These are phyloP conservation scores for Sminthurinus signatus DNA, from an alignment of 1,140 invertebrate genomes.

Conservation along the genomic window DNA sequence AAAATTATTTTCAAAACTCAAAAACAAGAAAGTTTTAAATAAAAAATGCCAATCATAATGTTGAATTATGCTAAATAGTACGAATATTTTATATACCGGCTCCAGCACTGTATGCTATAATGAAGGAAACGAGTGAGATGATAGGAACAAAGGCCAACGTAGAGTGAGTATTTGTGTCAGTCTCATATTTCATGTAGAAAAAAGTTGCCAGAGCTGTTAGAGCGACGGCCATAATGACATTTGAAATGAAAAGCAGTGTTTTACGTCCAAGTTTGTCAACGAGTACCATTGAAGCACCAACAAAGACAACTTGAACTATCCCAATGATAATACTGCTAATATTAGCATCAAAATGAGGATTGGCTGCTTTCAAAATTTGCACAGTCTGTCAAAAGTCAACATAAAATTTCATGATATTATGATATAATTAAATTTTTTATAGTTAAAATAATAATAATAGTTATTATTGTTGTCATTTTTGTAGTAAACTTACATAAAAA, in stretches of 20 bases:
- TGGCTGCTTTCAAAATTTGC: constrained; percentile 62
- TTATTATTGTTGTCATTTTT: too few relatives aligned
- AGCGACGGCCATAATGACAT: constrained; percentile 38
- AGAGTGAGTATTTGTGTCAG: constrained; percentile 29
- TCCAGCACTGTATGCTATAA: constrained; percentile 58
- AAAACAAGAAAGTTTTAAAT: too few relatives aligned
- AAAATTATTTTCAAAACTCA: too few relatives aligned
- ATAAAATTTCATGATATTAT: too few relatives aligned
- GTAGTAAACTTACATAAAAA: too few relatives aligned
- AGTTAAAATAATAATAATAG: too few relatives aligned
- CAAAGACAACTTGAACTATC: constrained; percentile 52
- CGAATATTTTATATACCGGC: too few relatives aligned
- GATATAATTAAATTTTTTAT: too few relatives aligned
- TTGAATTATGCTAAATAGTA: too few relatives aligned
- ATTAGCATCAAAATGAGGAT: constrained; percentile 52
- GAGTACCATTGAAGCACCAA: constrained; percentile 46
- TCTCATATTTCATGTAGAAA: constrained; percentile 35
- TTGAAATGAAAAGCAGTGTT: constrained; percentile 47
- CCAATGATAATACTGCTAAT: constrained; percentile 60
- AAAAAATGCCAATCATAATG: too few relatives aligned
- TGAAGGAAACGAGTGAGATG: constrained; percentile 62
- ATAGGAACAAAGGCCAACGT: constrained; percentile 61
- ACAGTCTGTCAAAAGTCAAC: too few relatives aligned
- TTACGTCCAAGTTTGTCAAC: constrained; percentile 49
- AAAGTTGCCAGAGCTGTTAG: constrained; percentile 37